Evolutionary conservation across 2,113 vertebrate species (phyloP), one percentile per base, ranked within the genome.

Genomic region (Neotoma lepida): DNA sequence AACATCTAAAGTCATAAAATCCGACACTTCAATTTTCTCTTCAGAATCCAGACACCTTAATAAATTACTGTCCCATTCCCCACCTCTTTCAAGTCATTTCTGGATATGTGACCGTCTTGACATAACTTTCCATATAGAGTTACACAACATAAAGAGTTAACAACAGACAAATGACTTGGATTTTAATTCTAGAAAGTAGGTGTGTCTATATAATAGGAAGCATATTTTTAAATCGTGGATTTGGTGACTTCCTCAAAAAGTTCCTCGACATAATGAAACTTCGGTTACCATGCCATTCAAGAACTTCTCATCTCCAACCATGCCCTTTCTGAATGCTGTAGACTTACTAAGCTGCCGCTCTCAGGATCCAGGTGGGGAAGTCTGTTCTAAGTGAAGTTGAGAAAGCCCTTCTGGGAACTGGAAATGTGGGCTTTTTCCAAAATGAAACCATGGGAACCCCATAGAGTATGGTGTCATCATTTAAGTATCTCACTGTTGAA

Each of bases 181-280:
- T 13, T 95, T 96, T 95, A 93, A 94, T 86, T 96, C 61, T 96
- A 92, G 88, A 93, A 96, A 95, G 96, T 82, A 95, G 18, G 24
- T 64, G n/a, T 88, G 54, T 73, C 3, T 81, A 10, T 77, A 41
- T 93, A 91, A 90, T 77, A 93, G 88, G 49, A 96, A 96, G 93
- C 74, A 41, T 44, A 93, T 96, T 95, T 95, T 96, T 96, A 95
- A 93, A 84, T 54, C 20, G 46, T 88, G 86, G 73, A 91, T 95
- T 93, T 80, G 87, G 85, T 94, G 30, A 97, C 93, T 96, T 97
- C 95, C 97, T 96, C 93, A 95, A 86, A 95, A 86, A 96, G 91
- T 97, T 97, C 96, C 95, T 97, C 66, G 87, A 96, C 73, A 94
- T 96, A 96, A 87, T 95, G 97, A 96, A 96, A 97, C 86, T 88